phyloP scores from a whole-genome alignment of 2,113 vertebrate genomes.

The Emydura subglobosa region DNA sequence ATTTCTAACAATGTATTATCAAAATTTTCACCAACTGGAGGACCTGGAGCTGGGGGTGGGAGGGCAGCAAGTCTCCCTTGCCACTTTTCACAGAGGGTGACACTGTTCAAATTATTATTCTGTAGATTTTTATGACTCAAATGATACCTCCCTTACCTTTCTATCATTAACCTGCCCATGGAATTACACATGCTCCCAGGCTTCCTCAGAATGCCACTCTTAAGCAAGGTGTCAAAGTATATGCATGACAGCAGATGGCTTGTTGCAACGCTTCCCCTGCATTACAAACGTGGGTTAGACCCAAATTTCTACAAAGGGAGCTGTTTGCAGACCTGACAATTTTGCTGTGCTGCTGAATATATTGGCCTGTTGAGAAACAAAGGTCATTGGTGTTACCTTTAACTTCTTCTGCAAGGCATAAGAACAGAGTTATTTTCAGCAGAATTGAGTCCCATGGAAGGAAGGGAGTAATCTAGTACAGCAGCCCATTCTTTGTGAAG shows the following conservation, averaged over 20 bases:
- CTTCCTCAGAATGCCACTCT: background rate
- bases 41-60: too few relatives aligned
- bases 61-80: too few relatives aligned
- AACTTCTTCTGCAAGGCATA: background rate
- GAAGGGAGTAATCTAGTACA: background rate
- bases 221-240: background rate
- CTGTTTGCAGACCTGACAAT: background rate
- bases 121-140: background rate
- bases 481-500: background rate
- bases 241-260: background rate
- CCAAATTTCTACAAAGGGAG: background rate
- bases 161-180: too few relatives aligned
- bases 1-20: background rate
- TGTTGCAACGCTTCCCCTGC: background rate
- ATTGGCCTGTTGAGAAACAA: background rate
- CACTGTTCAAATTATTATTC: background rate
- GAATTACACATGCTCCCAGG: background rate
- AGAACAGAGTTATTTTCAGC: background rate
- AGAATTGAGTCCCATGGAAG: background rate
- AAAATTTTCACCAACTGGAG: background rate
- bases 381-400: background rate
- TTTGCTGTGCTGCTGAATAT: accelerated
- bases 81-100: background rate
- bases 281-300: background rate
- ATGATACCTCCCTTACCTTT: too few relatives aligned